A percentile compares a stretch with the other conserved stretches of the same genome.
phyloP scores from a whole-genome alignment of 2,888 invertebrate species.

The Matsumyia berberina region DNA sequence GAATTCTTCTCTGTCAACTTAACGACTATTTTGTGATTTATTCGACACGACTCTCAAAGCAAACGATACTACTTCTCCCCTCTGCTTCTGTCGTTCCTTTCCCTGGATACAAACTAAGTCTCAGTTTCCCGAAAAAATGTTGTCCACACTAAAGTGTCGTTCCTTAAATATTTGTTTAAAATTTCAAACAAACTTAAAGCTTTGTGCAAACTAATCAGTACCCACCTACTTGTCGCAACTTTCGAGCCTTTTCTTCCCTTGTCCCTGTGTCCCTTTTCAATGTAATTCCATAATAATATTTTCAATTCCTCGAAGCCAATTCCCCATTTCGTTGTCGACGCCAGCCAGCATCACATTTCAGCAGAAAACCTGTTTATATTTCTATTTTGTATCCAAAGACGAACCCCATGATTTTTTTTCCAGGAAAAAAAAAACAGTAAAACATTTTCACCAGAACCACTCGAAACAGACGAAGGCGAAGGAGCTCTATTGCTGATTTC shows the following conservation, averaged over 20 bases:
- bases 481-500: slow-evolving; percentile 64
- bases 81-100: too few relatives aligned
- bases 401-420: slow-evolving; percentile 11
- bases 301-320: slow-evolving; percentile 34
- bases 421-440: too few relatives aligned
- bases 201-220: slow-evolving; percentile 11
- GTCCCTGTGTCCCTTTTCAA: neutral
- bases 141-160: neutral
- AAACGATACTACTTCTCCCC: too few relatives aligned
- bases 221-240: neutral
- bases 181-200: neutral
- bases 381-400: slow-evolving; percentile 33
- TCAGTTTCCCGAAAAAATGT: too few relatives aligned
- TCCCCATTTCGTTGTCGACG: neutral
- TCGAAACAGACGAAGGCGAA: slow-evolving; percentile 1
- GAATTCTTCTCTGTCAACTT: too few relatives aligned
- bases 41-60: too few relatives aligned
- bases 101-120: too few relatives aligned
- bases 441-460: slow-evolving; percentile 25
- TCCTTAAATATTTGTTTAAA: neutral
- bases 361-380: slow-evolving; percentile 25
- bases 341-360: neutral
- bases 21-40: too few relatives aligned
- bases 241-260: neutral
- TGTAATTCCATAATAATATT: slow-evolving; percentile 35